phyloP scores from a whole-genome alignment of 2,888 invertebrate genomes.

The Lydus trimaculatus region DNA sequence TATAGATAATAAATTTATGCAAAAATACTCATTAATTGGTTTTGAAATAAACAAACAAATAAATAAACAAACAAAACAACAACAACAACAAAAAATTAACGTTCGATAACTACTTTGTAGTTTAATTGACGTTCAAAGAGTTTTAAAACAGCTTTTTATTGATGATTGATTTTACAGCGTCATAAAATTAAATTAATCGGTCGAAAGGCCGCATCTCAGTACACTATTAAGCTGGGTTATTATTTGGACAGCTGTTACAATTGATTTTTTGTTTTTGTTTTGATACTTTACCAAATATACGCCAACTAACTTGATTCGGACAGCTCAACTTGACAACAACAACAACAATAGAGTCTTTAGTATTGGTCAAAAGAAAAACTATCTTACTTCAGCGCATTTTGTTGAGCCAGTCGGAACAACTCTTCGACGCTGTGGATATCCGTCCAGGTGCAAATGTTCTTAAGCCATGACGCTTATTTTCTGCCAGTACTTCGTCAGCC shows the following conservation, averaged over 20 bases:
- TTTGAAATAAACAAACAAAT: not conserved
- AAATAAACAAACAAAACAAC: not conserved
- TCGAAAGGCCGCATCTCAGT: not conserved
- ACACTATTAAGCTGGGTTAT: not conserved
- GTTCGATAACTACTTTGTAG: slow-evolving; percentile 25
- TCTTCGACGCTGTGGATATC: too few species aligned
- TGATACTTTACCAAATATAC: not conserved
- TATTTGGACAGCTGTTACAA: not conserved
- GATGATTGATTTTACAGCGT: slow-evolving; percentile 27
- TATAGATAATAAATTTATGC: not conserved
- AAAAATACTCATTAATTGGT: slow-evolving; percentile 1
- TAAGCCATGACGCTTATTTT: too few species aligned
- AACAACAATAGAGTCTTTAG: too few species aligned
- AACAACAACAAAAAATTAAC: not conserved
- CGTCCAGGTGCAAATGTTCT: too few species aligned
- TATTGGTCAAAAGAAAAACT: too few species aligned
- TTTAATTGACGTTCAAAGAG: slow-evolving; percentile 12
- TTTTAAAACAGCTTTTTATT: slow-evolving; percentile 19
- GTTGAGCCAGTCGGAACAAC: too few species aligned
- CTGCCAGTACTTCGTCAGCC: too few species aligned
- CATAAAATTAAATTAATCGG: slow-evolving; percentile 28
- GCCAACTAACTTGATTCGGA: too few species aligned
- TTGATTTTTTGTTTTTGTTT: too few species aligned
- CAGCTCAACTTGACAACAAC: too few species aligned
- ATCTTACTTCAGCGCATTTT: too few species aligned